These are phyloP conservation scores for Colius striatus DNA, from an alignment of 2,113 vertebrate genomes.

Conservation along the genomic window DNA sequence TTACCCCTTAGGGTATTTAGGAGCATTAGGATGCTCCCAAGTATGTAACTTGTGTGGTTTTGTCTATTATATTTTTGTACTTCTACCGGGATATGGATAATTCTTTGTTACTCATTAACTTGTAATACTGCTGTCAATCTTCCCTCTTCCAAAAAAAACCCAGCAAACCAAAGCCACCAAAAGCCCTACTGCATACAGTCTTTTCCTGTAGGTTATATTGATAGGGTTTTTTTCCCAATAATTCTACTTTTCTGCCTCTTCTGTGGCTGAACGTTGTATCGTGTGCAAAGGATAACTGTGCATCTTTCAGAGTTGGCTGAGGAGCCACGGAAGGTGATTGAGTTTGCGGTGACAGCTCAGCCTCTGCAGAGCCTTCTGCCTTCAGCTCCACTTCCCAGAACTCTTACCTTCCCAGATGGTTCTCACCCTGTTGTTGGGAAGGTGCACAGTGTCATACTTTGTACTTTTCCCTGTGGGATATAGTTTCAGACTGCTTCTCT, in stretches of 20 bases:
- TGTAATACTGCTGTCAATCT: not conserved
- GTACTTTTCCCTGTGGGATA: fast-evolving
- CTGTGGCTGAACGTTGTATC: not conserved
- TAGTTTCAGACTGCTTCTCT: not conserved
- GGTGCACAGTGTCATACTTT: fast-evolving
- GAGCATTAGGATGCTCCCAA: not conserved
- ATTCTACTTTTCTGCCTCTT: not conserved
- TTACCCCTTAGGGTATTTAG: not conserved
- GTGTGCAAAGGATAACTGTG: not conserved
- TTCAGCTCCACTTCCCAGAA: not conserved
- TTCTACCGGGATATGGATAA: not conserved
- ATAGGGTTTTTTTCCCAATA: not conserved
- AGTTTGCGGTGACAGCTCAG: not conserved
- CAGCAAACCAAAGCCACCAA: not conserved
- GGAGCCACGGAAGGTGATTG: fast-evolving
- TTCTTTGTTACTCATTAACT: not conserved
- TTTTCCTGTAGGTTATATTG: not conserved
- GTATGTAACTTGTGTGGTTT: not conserved
- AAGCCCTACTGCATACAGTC: not conserved
- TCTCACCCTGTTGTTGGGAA: not conserved
- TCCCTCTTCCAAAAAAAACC: not conserved
- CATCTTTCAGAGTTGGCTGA: not conserved
- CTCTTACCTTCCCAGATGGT: not conserved
- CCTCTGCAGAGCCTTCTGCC: not conserved
- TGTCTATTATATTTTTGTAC: not conserved